Base-by-base conservation (phyloP, 2,888 invertebrate species). In the Scaptomyza parva region DNA sequence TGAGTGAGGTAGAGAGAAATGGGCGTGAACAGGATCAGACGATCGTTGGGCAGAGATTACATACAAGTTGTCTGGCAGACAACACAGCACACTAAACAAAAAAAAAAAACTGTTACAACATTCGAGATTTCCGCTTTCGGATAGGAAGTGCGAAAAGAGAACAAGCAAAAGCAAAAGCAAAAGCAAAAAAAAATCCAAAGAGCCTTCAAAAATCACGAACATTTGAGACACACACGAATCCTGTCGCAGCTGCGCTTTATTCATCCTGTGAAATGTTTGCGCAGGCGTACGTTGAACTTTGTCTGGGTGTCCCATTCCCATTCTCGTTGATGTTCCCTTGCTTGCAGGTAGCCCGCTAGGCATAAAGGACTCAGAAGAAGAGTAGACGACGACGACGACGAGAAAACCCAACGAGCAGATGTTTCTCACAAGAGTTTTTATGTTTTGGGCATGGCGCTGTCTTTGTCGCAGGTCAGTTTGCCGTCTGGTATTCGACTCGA, bases 401-500 rank as follows among this genome's bases (percentile, higher is more conserved):
- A 17, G 35, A 14, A 35, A 11, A 50, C 33, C 11, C 28, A 24
- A 20, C 59, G 7, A 60, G 85, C 86, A 83, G 83, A 87, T 87
- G 83, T 87, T 78, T 58, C 47, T 43, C 41, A 45, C 58, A 53
- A 43, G 18, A 54, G 22, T 50, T 41, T 20, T 22, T 18, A 6
- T 40, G 1, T 40, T 48, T n/a, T 28, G 39, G 43, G 53, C 41
- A 54, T 68, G 68, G 63, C 64, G 67, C 60, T 72, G 60, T 63
- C 66, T 87, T 87, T 83, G 83, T 85, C 88, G 83, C 87, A 83
- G 83, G 83, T 83, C 88, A 83, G 83, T 86, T 83, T 83, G 67
- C 68, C 51, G 70, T 52, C 67, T 52, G 73, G 50, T 57, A 54
- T 51, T 54, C 9, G 17, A 43, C 22, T 40, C 37, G 60, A 60